Base-by-base conservation (phyloP, 2,113 vertebrate genomes). In the Orycteropus afer region DNA sequence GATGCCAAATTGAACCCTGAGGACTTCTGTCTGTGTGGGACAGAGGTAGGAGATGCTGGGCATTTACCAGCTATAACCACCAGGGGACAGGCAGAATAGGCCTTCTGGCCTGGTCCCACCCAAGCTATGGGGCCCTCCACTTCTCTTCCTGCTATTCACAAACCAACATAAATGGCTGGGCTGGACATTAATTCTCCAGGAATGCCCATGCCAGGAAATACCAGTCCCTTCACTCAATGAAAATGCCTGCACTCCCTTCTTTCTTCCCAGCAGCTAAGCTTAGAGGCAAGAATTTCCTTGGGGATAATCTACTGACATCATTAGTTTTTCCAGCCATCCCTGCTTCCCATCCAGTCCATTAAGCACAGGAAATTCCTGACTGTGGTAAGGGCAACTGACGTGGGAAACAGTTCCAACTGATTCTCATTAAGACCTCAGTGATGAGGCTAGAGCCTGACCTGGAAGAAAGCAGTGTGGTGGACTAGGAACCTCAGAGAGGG, bases 121-220 rank as follows among this genome's bases (percentile, higher is more conserved):
- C n/a, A 69, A 85, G n/a, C 18, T 59, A 22, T 18, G 40, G 45
- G 20, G 73, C 25, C 12, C 76, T 27, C 51, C 7, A 10, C 61
- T 32, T 86, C 65, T 86, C 81, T 95, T 76, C 49, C 84, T 94
- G 49, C n/a, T 95, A 15, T 69, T 89, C 84, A 85, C n/a, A 94
- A 15, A 65, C 45, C 14, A 95, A 89, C n/a, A 90, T 25, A 86
- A 94, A 74, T 10, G n/a, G 61, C n/a, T 51, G 42, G 59, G 15
- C 40, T 55, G 69, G 49, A 95, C 45, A 49, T 57, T 18, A 80
- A 88, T 73, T 80, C 45, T 91, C 83, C 74, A 81, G 89, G 80
- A 84, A 91, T 17, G 55, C 45, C 76, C 34, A 77, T 22, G 20
- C 71, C 65, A 94, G 84, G 83, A 95, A 97, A 96, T 40, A 85